Evolutionary conservation across 2,113 vertebrate genomes (phyloP).

Genomic region (Sylvia atricapilla): DNA sequence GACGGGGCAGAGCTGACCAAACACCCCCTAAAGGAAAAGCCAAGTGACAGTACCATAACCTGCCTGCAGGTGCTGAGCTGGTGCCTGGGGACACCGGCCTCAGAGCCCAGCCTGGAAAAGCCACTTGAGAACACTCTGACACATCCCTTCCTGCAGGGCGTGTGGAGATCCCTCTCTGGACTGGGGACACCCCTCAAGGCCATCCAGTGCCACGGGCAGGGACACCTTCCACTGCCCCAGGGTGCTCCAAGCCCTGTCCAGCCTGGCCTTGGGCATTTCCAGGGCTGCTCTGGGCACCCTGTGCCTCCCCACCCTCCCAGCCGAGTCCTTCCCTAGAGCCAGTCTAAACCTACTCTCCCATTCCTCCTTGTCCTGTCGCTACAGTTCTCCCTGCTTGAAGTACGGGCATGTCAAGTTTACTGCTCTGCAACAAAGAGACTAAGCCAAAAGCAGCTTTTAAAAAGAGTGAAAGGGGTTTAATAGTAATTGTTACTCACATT

Average conservation of each 20-base stretch:
- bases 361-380: not conserved
- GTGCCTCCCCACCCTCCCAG: rapidly evolving
- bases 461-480: not conserved
- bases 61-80: not conserved
- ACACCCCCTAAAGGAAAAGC: not conserved
- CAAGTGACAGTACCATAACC: not conserved
- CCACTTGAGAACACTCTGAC: not conserved
- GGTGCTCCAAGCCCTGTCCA: not conserved
- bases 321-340: not conserved
- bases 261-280: rapidly evolving
- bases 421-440: not conserved
- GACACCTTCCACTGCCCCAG: not conserved
- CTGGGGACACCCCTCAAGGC: rapidly evolving
- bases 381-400: not conserved
- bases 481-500: not conserved
- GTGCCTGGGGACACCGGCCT: not conserved
- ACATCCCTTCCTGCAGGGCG: not conserved
- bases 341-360: not conserved
- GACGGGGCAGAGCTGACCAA: not conserved
- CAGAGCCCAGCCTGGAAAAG: not conserved
- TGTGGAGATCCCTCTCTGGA: not conserved
- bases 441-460: not conserved
- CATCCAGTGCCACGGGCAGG: not conserved
- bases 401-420: not conserved
- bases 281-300: not conserved